phyloP scores from a whole-genome alignment of 2,113 vertebrate species.

The Plotosus lineatus region DNA sequence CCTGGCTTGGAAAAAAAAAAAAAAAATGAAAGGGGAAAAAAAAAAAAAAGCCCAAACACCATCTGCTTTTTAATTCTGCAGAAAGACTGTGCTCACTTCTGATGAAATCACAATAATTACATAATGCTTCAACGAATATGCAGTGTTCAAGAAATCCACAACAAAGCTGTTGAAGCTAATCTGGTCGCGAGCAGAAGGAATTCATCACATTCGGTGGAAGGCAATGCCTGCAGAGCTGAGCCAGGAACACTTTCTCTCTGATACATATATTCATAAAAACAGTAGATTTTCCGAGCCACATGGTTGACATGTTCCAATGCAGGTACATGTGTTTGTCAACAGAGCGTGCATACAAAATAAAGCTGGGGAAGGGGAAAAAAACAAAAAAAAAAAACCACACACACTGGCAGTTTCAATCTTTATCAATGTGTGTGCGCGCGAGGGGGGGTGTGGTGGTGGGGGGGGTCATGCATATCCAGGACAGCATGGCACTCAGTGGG shows the following conservation, averaged over 20 bases:
- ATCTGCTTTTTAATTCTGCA: slow-evolving; percentile 55
- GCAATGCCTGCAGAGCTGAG: slow-evolving; percentile 15
- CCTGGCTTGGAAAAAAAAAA: slow-evolving; percentile 36
- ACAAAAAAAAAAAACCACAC: no score
- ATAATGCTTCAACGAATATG: slow-evolving; percentile 39
- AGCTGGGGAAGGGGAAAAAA: no score
- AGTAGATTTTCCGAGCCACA: neutral
- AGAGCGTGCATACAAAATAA: neutral
- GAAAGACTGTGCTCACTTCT: slow-evolving; percentile 31
- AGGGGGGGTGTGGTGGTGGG: no score
- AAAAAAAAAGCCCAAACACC: slow-evolving; percentile 40
- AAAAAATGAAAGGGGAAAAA: slow-evolving; percentile 32
- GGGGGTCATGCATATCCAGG: neutral
- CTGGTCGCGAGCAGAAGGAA: neutral
- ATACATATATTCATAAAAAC: slow-evolving; percentile 27
- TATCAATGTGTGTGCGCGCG: no score
- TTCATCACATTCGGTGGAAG: neutral
- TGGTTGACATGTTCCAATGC: neutral
- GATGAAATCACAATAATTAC: slow-evolving; percentile 51
- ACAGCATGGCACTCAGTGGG: neutral
- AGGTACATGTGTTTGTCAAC: neutral
- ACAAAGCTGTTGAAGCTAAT: slow-evolving; percentile 47
- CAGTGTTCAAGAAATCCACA: slow-evolving; percentile 41
- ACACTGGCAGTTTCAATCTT: neutral
- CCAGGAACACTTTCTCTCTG: neutral